Conservation (phyloP, 37 sponge, comb jelly and placozoan genomes). For the Theonella swinhoei region DNA sequence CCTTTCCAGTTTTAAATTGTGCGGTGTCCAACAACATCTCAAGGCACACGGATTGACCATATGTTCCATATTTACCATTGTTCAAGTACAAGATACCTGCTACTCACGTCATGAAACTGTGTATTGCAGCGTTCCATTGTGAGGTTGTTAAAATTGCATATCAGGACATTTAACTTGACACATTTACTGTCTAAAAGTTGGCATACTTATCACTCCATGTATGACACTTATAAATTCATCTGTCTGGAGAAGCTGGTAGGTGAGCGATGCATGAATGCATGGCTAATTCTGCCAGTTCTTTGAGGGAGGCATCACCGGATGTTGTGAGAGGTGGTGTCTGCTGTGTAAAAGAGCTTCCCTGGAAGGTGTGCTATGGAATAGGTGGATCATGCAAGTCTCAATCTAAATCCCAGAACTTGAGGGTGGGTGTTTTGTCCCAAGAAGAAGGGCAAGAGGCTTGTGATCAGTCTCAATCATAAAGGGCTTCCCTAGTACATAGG, state of each 20-base stretch:
- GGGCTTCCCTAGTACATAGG: too few relatives aligned
- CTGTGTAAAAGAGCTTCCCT: constrained; percentile 40
- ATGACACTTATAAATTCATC: too few relatives aligned
- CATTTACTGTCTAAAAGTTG: too few relatives aligned
- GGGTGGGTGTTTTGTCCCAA: constrained; percentile 28
- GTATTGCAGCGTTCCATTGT: neutral
- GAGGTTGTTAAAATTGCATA: too few relatives aligned
- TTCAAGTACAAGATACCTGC: constrained; percentile 13
- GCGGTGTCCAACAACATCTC: constrained; percentile 4
- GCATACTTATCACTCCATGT: too few relatives aligned
- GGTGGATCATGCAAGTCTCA: constrained; percentile 28
- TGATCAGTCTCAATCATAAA: constrained; percentile 52
- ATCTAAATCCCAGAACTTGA: constrained; percentile 29
- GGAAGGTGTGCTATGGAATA: constrained; percentile 27
- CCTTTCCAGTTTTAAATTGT: too few relatives aligned
- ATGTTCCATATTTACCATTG: neutral
- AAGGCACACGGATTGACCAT: constrained; percentile 23
- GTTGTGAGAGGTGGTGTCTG: constrained; percentile 29
- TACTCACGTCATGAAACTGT: constrained; percentile 29
- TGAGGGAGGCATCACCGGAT: too few relatives aligned
- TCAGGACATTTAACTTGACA: too few relatives aligned
- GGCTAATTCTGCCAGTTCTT: too few relatives aligned
- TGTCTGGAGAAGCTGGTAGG: too few relatives aligned
- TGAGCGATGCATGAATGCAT: too few relatives aligned
- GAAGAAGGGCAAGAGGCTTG: constrained; percentile 49